A percentile compares a stretch with the other conserved stretches of the same genome.
These are phyloP conservation scores for Molossus molossus DNA, from an alignment of 2,797 vertebrate genomes.

Conservation along the genomic window DNA sequence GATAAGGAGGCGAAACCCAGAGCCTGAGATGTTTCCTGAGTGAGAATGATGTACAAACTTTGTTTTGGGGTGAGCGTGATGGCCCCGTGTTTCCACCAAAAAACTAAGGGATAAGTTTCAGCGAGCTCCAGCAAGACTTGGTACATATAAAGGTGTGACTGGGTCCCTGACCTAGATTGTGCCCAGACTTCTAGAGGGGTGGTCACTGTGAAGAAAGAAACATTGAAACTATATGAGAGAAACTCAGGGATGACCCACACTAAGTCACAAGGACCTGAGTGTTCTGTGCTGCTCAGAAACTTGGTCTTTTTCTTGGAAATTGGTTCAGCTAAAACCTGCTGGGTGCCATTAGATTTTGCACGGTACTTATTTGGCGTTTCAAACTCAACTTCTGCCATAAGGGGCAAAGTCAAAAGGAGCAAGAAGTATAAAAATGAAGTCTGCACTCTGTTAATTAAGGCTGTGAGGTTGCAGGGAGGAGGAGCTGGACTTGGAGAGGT, in stretches of 20 bases:
- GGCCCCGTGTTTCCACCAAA: background rate
- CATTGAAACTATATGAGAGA: background rate
- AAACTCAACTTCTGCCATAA: background rate
- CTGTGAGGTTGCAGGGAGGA: background rate
- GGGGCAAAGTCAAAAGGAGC: background rate
- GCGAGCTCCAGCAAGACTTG: background rate
- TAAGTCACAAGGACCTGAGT: background rate
- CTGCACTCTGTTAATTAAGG: fast-evolving
- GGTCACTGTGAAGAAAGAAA: background rate
- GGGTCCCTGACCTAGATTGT: background rate
- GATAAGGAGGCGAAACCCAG: background rate
- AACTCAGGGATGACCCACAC: background rate
- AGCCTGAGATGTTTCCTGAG: background rate
- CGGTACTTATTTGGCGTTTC: background rate
- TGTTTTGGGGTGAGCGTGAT: background rate
- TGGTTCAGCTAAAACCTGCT: background rate
- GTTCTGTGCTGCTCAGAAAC: constrained; percentile 30
- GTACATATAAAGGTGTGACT: background rate
- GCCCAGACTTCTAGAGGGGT: background rate
- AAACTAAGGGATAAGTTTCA: background rate
- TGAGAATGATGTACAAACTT: background rate
- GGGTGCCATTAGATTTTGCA: background rate
- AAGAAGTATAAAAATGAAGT: background rate
- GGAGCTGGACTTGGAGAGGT: background rate
- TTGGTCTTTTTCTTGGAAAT: background rate